These are phyloP conservation scores for Choreutis nemorana DNA, from an alignment of 2,888 invertebrate genomes.

Conservation along the genomic window DNA sequence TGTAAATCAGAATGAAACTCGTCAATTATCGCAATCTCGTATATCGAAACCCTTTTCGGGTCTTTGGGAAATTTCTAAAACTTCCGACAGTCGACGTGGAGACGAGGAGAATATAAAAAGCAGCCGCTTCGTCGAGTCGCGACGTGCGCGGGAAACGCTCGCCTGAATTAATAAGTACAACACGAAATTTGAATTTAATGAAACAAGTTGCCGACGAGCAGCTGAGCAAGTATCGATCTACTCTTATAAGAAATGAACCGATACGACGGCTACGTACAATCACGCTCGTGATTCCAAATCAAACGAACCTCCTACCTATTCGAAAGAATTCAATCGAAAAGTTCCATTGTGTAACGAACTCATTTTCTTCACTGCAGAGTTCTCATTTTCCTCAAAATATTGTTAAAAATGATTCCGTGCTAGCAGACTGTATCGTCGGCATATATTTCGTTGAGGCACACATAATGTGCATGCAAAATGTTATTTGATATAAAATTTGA, in stretches of 20 bases:
- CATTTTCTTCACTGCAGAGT: too few relatives aligned
- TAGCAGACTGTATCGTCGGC: too few relatives aligned
- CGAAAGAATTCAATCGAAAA: neutral
- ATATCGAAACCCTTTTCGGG: constrained; percentile 15
- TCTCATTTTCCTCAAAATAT: too few relatives aligned
- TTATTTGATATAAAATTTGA: too few relatives aligned
- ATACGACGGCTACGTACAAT: neutral
- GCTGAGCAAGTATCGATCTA: constrained; percentile 57
- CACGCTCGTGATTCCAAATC: neutral
- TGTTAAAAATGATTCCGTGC: too few relatives aligned
- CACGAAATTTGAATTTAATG: constrained; percentile 68
- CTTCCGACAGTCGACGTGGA: constrained; percentile 11
- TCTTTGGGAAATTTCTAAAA: constrained; percentile 19
- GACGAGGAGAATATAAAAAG: constrained; percentile 36
- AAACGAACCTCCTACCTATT: neutral
- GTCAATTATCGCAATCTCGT: constrained; percentile 15
- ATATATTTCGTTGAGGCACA: too few relatives aligned
- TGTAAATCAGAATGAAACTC: constrained; percentile 7
- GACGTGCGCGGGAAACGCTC: constrained; percentile 43
- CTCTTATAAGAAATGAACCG: constrained; percentile 33
- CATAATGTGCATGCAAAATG: too few relatives aligned
- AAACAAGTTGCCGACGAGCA: constrained; percentile 60
- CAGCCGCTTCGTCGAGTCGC: constrained; percentile 28
- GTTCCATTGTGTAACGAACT: neutral
- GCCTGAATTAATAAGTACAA: constrained; percentile 66